Evolutionary conservation across 30 jellyfish, hydroid and myxozoan genomes (phyloP).

Genomic region (Cassiopea xamachana): DNA sequence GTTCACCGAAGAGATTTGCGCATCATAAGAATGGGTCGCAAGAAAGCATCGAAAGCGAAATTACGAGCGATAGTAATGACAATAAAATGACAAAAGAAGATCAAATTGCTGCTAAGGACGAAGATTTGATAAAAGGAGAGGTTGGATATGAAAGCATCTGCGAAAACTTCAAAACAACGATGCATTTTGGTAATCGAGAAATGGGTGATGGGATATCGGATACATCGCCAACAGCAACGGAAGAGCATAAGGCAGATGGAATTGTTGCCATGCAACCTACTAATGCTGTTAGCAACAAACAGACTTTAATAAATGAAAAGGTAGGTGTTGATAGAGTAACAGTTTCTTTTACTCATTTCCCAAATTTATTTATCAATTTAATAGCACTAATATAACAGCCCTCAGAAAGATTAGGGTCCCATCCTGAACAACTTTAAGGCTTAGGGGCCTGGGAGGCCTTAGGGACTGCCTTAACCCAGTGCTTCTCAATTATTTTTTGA

Average conservation of each 20-base stretch:
- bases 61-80: not conserved
- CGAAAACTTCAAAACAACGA: not conserved
- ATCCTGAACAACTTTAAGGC: too few relatives aligned
- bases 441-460: too few relatives aligned
- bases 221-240: slow-evolving; percentile 33
- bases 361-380: too few relatives aligned
- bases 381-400: too few relatives aligned
- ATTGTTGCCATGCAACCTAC: not conserved
- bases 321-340: not conserved
- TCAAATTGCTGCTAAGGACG: not conserved
- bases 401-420: too few relatives aligned
- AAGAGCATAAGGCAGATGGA: not conserved
- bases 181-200: slow-evolving; percentile 53
- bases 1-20: slow-evolving; percentile 65
- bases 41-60: slow-evolving; percentile 45
- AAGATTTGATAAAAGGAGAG: not conserved
- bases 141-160: not conserved
- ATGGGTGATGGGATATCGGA: slow-evolving; percentile 69
- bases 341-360: not conserved
- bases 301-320: not conserved
- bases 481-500: too few relatives aligned
- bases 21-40: slow-evolving; percentile 26
- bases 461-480: too few relatives aligned
- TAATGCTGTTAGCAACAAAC: not conserved
- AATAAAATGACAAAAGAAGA: not conserved